Conservation (phyloP, 2,888 invertebrate genomes). For the Acrobasis consociella region DNA sequence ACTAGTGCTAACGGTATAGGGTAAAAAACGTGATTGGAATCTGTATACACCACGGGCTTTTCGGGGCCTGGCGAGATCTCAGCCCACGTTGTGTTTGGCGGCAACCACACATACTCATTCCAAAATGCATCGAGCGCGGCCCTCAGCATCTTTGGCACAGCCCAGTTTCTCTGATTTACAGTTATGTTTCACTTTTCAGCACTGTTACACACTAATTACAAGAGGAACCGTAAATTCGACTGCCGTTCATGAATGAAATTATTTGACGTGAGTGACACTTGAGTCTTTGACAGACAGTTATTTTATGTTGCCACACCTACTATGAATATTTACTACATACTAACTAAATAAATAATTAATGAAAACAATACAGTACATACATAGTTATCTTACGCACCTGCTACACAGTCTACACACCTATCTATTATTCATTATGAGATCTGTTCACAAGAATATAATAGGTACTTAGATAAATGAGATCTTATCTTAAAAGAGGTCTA, state of each 20-base stretch:
- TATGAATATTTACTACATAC: too few species aligned
- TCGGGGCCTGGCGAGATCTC: conserved; percentile 90
- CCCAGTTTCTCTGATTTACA: conserved; percentile 2
- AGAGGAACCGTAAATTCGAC: conserved; percentile 15
- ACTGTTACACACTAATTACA: conserved; percentile 22
- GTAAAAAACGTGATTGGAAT: conserved; percentile 90
- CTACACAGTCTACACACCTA: too few species aligned
- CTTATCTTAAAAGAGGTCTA: too few species aligned
- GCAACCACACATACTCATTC: conserved; percentile 95
- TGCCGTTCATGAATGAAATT: conserved; percentile 20
- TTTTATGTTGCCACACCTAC: not conserved
- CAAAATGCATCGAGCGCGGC: conserved; percentile 84
- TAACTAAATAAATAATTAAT: too few species aligned
- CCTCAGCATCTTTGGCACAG: conserved; percentile 62
- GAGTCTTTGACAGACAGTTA: conserved; percentile 4
- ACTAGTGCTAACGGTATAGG: conserved; percentile 92
- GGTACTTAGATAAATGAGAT: too few species aligned
- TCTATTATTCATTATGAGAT: too few species aligned
- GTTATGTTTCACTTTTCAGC: conserved; percentile 22
- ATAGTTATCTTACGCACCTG: too few species aligned
- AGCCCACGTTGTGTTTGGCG: conserved; percentile 94
- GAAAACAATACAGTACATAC: too few species aligned
- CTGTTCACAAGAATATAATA: too few species aligned
- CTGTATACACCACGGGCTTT: conserved; percentile 88
- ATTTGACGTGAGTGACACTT: conserved; percentile 1